Base-by-base conservation (phyloP, 2,113 vertebrate genomes). In the Phylloscopus trochiloides region DNA sequence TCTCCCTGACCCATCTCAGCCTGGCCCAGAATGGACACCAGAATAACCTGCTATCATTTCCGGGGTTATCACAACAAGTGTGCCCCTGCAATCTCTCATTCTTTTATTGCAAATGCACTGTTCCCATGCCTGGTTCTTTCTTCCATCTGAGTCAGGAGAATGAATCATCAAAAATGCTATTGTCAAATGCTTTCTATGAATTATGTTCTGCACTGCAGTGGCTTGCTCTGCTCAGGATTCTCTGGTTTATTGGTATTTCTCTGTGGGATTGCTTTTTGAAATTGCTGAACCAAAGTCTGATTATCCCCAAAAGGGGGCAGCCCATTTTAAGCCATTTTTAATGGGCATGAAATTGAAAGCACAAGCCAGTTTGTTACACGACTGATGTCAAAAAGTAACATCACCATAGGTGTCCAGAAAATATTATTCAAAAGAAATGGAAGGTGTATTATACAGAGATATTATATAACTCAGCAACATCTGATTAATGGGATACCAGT, bases 141-240 rank as follows among this genome's bases (percentile, higher is more conserved):
- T 89, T 28, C 67, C 79, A 79, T 73, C 77, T 90, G 86, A 96
- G 65, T 91, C 88, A 96, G 62, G 57, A 96, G 94, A 96, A 97
- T 97, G 96, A 95, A 79, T 96, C 97, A 97, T 94, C 96, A 97
- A 94, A 95, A 97, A 97, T 67, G 79, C 58, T 94, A 82, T 57
- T 96, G 92, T 97, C 95, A 94, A 71, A 94, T 71, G 86, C 94
- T 96, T 96, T 96, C 95, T 94, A 92, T 95, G 94, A 96, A 97
- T 94, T 95, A 96, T 91, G 86, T 76, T 92, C 95, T 94, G 92
- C 86, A 95, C 90, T 94, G 93, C 95, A 95, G 93, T 80, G 85
- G 31, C 43, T 92, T 96, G 75, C 40, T 85, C n/a, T 66, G 50
- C 88, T 96, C 78, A 74, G 89, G 63, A 71, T 81, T 73, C 36